These are phyloP conservation scores for Lepisosteus osseus DNA, from an alignment of 2,113 vertebrate species.

Conservation along the genomic window DNA sequence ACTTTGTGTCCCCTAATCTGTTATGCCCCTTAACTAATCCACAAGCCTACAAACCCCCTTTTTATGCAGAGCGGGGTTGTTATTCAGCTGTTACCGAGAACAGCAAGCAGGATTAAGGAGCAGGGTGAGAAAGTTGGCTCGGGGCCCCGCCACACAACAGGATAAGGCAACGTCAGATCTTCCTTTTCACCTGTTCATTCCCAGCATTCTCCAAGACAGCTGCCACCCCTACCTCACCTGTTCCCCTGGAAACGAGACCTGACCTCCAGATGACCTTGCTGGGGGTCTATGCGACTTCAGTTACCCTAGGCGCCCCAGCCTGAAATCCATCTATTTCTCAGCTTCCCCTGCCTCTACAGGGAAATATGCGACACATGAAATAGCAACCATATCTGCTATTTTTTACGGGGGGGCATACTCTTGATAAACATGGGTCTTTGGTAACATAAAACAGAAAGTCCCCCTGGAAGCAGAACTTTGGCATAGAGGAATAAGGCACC, in stretches of 20 bases:
- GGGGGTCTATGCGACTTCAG: neutral
- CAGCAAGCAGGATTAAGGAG: constrained; percentile 10
- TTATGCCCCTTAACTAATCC: constrained; percentile 29
- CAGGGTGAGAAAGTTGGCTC: constrained; percentile 20
- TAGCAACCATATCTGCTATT: neutral
- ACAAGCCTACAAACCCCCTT: constrained; percentile 43
- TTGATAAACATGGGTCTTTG: neutral
- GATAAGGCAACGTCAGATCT: constrained; percentile 34
- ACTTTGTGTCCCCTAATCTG: constrained; percentile 26
- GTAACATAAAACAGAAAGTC: too few species aligned
- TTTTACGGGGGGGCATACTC: neutral
- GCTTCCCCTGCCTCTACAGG: constrained; percentile 14
- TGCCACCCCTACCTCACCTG: constrained; percentile 45
- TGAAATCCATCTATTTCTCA: constrained; percentile 12
- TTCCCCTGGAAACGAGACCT: constrained; percentile 30
- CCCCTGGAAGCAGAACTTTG: too few species aligned
- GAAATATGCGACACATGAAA: constrained; percentile 59
- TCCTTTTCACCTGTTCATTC: constrained; percentile 59
- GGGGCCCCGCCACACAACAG: constrained; percentile 21
- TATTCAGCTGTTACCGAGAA: neutral
- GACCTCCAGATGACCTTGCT: constrained; percentile 44
- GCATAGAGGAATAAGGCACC: too few species aligned
- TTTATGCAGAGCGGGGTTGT: constrained; percentile 6
- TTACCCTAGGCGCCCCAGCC: constrained; percentile 25
- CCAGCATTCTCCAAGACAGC: constrained; percentile 48